phyloP scores from a whole-genome alignment of 2,888 invertebrate species.

The Ernsta delagoae region DNA sequence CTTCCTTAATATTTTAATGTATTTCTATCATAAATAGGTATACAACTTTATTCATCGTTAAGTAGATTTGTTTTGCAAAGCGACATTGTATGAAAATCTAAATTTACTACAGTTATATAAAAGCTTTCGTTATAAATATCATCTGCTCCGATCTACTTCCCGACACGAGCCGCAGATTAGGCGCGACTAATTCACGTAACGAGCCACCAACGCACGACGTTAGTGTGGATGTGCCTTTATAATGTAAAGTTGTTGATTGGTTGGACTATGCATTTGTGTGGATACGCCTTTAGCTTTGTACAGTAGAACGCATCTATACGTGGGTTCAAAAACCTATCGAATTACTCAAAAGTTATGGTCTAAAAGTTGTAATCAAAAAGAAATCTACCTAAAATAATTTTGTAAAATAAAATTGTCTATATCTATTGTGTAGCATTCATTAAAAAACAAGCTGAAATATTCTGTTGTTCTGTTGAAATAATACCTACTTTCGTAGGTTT shows the following conservation, averaged over 20 bases:
- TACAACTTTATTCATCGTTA: neutral
- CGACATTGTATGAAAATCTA: neutral
- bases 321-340: too few relatives aligned
- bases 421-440: too few relatives aligned
- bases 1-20: too few relatives aligned
- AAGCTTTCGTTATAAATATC: slow-evolving; percentile 24
- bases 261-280: neutral
- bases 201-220: slow-evolving; percentile 57
- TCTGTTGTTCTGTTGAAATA: too few relatives aligned
- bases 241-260: neutral
- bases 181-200: slow-evolving; percentile 64
- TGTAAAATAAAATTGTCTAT: too few relatives aligned
- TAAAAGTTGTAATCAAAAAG: too few relatives aligned
- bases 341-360: too few relatives aligned
- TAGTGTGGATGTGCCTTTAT: slow-evolving; percentile 54
- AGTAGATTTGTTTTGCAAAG: neutral
- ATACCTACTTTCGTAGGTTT: too few relatives aligned
- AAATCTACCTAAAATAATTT: too few relatives aligned
- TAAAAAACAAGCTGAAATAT: too few relatives aligned
- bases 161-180: slow-evolving; percentile 52
- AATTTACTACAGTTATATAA: neutral
- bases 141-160: slow-evolving; percentile 20
- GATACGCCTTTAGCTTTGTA: neutral
- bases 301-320: too few relatives aligned
- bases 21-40: too few relatives aligned